phyloP scores from a whole-genome alignment of 2,888 invertebrate species.

The Spodoptera littoralis region DNA sequence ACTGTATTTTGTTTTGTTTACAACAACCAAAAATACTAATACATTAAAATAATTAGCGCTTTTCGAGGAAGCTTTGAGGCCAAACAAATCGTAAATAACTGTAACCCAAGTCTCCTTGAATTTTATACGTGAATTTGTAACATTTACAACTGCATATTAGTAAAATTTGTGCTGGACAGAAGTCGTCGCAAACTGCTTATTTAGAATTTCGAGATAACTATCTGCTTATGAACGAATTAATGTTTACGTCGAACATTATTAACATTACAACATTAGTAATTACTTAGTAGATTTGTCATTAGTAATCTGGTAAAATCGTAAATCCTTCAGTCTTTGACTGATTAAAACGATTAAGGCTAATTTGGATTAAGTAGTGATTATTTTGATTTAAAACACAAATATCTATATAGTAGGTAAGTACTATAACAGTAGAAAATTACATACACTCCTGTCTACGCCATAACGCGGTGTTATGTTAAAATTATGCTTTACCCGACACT shows the following conservation, averaged over 20 bases:
- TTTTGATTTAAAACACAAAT: no score
- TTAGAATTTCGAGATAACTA: slow-evolving; percentile 34
- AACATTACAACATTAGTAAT: slow-evolving; percentile 13
- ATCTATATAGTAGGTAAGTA: no score
- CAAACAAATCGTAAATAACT: slow-evolving; percentile 27
- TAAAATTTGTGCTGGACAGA: slow-evolving; percentile 14
- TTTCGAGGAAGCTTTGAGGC: slow-evolving; percentile 15
- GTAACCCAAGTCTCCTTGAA: slow-evolving; percentile 22
- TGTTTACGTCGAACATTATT: slow-evolving; percentile 14
- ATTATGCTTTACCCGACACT: background rate
- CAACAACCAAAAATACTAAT: background rate
- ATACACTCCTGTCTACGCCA: no score
- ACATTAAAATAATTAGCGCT: background rate
- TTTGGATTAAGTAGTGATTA: no score
- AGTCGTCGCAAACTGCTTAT: slow-evolving; percentile 15
- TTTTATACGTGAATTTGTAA: slow-evolving; percentile 15
- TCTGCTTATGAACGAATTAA: slow-evolving; percentile 21
- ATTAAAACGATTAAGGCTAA: no score
- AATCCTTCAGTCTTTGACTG: background rate
- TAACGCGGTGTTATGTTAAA: no score
- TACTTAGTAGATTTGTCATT: slow-evolving; percentile 5
- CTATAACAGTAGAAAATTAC: no score
- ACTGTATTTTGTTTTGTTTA: slow-evolving; percentile 2
- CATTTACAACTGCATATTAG: slow-evolving; percentile 7
- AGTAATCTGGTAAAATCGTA: background rate